Conservation (phyloP, 2,113 vertebrate species). For the Rissa tridactyla region DNA sequence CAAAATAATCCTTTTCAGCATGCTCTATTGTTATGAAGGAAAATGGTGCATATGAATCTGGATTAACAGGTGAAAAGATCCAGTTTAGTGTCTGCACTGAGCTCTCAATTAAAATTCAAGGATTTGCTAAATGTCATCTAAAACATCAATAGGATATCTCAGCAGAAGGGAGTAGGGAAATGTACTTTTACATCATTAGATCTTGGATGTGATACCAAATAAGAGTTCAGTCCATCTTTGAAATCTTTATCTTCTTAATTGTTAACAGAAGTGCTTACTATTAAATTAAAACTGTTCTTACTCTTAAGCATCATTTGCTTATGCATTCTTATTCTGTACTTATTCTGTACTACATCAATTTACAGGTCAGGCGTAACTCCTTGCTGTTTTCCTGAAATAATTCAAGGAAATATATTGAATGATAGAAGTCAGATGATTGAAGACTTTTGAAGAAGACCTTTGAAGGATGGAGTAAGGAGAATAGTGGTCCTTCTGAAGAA, state of each 20-base stretch:
- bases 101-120: background rate
- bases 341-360: background rate
- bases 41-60: background rate
- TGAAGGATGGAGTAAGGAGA: background rate
- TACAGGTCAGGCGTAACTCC: background rate
- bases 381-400: background rate
- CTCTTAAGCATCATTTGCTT: background rate
- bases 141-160: background rate
- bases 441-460: background rate
- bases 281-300: background rate
- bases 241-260: background rate
- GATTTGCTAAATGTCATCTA: background rate
- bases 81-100: background rate
- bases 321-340: background rate
- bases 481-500: background rate
- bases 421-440: background rate
- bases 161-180: background rate
- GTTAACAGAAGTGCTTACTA: background rate
- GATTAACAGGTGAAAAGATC: background rate
- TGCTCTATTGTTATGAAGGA: background rate
- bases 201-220: background rate
- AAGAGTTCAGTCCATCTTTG: background rate
- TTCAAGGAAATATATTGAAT: background rate
- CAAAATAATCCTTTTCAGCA: background rate
- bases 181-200: background rate